Evolutionary conservation across 1,140 invertebrate species (phyloP).

Genomic region (Drosophila pseudoobscura): DNA sequence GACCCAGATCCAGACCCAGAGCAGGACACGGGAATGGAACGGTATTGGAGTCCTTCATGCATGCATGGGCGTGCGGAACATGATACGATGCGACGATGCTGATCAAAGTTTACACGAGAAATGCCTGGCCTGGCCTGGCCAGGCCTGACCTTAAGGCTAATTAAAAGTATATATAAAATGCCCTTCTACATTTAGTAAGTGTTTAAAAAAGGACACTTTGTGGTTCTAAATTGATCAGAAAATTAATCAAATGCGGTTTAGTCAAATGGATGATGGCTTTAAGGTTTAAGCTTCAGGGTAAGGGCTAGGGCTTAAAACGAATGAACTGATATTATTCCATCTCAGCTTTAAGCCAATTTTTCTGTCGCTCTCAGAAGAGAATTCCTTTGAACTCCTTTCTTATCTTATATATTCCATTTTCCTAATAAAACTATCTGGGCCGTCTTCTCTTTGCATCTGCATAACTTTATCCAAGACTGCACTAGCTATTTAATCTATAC

Average conservation of each 20-base stretch:
- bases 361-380: too few species aligned
- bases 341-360: too few species aligned
- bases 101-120: constrained; percentile 17
- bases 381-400: too few species aligned
- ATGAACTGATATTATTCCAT: too few species aligned
- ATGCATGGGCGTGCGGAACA: constrained; percentile 32
- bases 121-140: constrained; percentile 25
- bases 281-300: too few species aligned
- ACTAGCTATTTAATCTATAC: constrained; percentile 3
- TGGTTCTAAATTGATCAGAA: neutral
- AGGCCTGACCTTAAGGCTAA: constrained; percentile 39
- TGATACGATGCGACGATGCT: constrained; percentile 19
- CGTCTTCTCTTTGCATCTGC: neutral
- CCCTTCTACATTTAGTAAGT: neutral
- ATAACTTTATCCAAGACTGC: neutral
- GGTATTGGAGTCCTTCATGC: neutral
- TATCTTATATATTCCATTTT: too few species aligned
- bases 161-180: constrained; percentile 35
- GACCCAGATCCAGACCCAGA: too few species aligned
- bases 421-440: too few species aligned
- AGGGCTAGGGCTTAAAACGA: too few species aligned
- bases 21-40: too few species aligned
- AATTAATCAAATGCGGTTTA: too few species aligned
- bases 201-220: neutral
- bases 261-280: too few species aligned